These are phyloP conservation scores for Emydocephalus ijimae DNA, from an alignment of 2,113 vertebrate species.

Conservation along the genomic window DNA sequence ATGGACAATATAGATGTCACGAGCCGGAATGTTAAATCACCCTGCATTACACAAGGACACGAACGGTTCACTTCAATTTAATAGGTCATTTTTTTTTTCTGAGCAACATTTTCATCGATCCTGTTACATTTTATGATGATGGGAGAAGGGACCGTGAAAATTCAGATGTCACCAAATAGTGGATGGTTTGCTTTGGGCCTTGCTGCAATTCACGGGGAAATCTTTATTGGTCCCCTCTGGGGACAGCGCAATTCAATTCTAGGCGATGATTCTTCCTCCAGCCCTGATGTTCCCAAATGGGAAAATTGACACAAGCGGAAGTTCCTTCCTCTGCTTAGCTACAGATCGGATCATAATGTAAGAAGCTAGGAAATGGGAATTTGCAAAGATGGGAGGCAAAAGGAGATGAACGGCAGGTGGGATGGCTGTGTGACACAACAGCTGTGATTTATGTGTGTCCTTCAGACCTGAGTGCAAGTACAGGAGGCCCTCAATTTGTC, in stretches of 20 bases:
- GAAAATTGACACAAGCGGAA: neutral
- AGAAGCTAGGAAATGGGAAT: neutral
- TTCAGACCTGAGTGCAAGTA: neutral
- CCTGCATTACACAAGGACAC: slow-evolving; percentile 1
- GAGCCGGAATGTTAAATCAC: neutral
- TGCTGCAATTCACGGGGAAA: slow-evolving; percentile 21
- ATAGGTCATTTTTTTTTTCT: slow-evolving; percentile 5
- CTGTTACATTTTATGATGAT: slow-evolving; percentile 37
- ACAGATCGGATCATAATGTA: neutral
- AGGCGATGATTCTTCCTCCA: neutral
- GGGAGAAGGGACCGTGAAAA: slow-evolving; percentile 22
- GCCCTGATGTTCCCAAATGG: neutral
- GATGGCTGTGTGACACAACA: neutral
- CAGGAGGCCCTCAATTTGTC: neutral
- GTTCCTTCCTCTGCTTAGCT: neutral
- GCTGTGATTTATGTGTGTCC: neutral
- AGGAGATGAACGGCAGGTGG: neutral
- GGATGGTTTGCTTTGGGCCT: slow-evolving; percentile 6
- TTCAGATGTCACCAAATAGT: slow-evolving; percentile 12
- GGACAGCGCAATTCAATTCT: neutral
- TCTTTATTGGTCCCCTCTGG: neutral
- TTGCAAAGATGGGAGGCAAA: neutral
- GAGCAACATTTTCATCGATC: slow-evolving; percentile 20
- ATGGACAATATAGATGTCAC: neutral
- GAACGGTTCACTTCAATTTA: slow-evolving; percentile 21